Evolutionary conservation across 2,797 vertebrate genomes (phyloP).

Genomic region (Characodon lateralis): DNA sequence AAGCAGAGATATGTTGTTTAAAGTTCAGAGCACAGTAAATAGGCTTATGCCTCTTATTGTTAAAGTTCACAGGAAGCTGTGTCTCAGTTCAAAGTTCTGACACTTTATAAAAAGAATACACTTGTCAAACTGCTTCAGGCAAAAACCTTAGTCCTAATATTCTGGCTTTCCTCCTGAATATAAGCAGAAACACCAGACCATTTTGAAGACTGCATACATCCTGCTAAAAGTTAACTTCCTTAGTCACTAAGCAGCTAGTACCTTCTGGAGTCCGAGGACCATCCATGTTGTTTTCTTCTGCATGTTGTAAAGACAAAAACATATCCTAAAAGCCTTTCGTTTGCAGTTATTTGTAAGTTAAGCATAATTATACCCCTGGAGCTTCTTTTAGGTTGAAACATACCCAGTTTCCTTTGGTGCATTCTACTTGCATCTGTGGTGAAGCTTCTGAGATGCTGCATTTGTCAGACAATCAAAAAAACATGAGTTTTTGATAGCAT

Average conservation of each 20-base stretch:
- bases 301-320: neutral
- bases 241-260: neutral
- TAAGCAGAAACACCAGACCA: neutral
- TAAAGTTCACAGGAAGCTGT: too few relatives aligned
- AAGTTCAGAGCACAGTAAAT: neutral
- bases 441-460: too few relatives aligned
- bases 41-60: too few relatives aligned
- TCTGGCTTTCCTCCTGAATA: neutral
- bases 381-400: neutral
- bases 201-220: neutral
- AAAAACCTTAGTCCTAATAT: too few relatives aligned
- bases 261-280: neutral
- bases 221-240: neutral
- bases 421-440: too few relatives aligned
- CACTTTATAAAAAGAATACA: too few relatives aligned
- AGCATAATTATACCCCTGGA: neutral
- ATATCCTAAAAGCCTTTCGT: neutral
- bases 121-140: too few relatives aligned
- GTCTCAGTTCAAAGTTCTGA: too few relatives aligned
- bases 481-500: too few relatives aligned
- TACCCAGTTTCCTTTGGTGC: too few relatives aligned
- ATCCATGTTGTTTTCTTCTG: neutral
- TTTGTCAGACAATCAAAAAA: too few relatives aligned
- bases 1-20: neutral
- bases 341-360: neutral